These are phyloP conservation scores for Asarcornis scutulata DNA, from an alignment of 2,113 vertebrate genomes.

Conservation along the genomic window DNA sequence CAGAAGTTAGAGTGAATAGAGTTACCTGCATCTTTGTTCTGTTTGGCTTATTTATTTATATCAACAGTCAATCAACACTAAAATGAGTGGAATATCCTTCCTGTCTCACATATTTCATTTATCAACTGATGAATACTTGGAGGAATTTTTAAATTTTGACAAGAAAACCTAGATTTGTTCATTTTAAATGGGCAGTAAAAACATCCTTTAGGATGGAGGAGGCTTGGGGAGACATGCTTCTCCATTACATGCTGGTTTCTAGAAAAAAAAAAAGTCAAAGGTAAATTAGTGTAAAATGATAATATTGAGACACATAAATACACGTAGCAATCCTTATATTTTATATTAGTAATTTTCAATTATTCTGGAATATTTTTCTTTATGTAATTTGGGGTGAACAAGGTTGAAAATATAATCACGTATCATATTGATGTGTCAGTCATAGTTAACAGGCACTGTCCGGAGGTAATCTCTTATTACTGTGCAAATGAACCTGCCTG, in stretches of 20 bases:
- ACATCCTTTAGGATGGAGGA: not conserved
- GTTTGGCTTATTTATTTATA: not conserved
- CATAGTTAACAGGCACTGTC: slow-evolving; percentile 69
- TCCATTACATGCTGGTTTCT: not conserved
- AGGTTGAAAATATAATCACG: slow-evolving; percentile 27
- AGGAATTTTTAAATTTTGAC: not conserved
- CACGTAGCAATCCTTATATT: not conserved
- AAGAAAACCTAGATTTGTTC: not conserved
- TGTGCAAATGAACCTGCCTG: slow-evolving; percentile 75
- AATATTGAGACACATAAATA: not conserved
- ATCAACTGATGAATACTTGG: not conserved
- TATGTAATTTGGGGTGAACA: not conserved
- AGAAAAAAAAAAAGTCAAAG: not conserved
- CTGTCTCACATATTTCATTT: not conserved
- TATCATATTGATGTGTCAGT: slow-evolving; percentile 66
- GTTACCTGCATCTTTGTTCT: not conserved
- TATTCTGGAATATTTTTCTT: slow-evolving; percentile 8
- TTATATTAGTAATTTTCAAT: not conserved
- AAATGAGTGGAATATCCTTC: not conserved
- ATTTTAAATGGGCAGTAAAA: not conserved
- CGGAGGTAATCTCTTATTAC: slow-evolving; percentile 76
- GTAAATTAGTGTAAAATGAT: not conserved
- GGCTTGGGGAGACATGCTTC: not conserved
- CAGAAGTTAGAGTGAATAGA: not conserved
- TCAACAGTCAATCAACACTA: not conserved